Conservation (phyloP, 2,113 vertebrate species). For the Stercorarius parasiticus region DNA sequence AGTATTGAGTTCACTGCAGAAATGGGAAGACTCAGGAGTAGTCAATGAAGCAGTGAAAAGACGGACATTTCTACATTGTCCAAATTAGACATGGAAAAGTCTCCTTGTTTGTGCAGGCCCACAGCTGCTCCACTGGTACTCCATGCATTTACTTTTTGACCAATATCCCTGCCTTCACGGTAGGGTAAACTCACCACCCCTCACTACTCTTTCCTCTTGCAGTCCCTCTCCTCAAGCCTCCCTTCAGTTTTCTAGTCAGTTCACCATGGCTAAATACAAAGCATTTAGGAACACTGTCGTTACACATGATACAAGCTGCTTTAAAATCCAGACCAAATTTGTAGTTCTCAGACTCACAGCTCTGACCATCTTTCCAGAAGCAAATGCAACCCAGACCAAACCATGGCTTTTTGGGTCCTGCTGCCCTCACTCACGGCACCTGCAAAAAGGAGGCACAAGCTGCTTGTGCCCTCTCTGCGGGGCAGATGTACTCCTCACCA, state of each 20-base stretch:
- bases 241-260: background rate
- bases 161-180: background rate
- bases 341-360: background rate
- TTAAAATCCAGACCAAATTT: background rate
- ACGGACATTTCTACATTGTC: background rate
- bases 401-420: background rate
- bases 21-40: background rate
- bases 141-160: background rate
- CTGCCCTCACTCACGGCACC: rapidly evolving
- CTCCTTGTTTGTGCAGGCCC: background rate
- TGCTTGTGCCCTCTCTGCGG: rapidly evolving
- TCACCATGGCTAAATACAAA: background rate
- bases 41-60: background rate
- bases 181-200: background rate
- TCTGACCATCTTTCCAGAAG: background rate
- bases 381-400: background rate
- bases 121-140: background rate
- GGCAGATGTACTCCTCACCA: rapidly evolving
- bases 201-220: background rate
- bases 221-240: background rate
- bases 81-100: background rate
- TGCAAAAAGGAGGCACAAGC: background rate
- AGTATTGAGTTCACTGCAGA: background rate
- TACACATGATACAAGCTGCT: background rate
- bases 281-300: background rate